Conservation (phyloP, 1,140 invertebrate genomes). For the Phenacoccus solenopsis region DNA sequence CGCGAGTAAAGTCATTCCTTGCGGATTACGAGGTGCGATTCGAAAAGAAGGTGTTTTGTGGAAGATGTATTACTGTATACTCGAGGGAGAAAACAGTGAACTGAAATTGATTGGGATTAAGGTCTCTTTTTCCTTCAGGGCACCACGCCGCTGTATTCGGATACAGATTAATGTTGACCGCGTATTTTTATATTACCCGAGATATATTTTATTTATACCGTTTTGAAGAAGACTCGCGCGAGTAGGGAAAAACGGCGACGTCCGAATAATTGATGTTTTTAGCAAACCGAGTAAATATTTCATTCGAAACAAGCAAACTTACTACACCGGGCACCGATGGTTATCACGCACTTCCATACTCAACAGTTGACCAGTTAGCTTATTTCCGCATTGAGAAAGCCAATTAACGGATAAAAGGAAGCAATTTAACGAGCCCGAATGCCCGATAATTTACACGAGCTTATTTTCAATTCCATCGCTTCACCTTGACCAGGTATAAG, state of each 20-base stretch:
- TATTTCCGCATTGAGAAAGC: background rate
- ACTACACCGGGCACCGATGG: background rate
- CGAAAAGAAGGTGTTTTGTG: background rate
- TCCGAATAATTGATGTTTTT: background rate
- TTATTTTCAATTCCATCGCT: no score
- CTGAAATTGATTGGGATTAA: slow-evolving; percentile 2
- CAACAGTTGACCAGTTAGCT: background rate
- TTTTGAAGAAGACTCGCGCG: no score
- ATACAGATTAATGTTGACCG: background rate
- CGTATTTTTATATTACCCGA: background rate
- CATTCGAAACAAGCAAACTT: no score
- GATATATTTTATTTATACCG: background rate
- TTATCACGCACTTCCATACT: background rate
- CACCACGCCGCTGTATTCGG: background rate
- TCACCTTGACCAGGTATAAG: no score
- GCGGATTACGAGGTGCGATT: background rate
- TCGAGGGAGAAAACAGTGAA: background rate
- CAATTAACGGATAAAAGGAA: no score
- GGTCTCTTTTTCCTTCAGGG: background rate
- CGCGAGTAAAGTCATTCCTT: background rate
- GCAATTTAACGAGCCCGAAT: no score
- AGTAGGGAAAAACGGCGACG: background rate
- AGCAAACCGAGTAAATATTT: background rate
- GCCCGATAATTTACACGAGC: no score
- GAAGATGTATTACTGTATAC: background rate